Evolutionary conservation across 2,888 invertebrate species (phyloP).

Genomic region (Sesamia inferens): DNA sequence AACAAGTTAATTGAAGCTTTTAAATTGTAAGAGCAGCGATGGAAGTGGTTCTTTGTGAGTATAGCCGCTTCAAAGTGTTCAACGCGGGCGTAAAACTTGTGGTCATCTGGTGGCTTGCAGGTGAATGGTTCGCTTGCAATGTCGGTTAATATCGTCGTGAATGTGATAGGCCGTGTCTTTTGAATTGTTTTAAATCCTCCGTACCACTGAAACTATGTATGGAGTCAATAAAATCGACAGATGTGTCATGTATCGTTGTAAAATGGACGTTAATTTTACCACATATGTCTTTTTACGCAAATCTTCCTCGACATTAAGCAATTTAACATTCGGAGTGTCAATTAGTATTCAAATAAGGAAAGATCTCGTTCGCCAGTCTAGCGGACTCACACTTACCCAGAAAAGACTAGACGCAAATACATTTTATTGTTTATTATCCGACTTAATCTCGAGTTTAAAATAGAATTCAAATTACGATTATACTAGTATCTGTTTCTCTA

Average conservation of each 20-base stretch:
- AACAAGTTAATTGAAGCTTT: conserved; percentile 35
- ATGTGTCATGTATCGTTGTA: conserved; percentile 1
- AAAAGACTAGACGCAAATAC: conserved; percentile 2
- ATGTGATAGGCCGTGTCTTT: conserved; percentile 33
- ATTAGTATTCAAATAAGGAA: conserved; percentile 32
- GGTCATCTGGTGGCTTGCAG: conserved; percentile 50
- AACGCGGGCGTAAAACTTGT: conserved; percentile 37
- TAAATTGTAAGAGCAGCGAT: conserved; percentile 24
- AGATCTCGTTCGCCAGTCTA: background rate
- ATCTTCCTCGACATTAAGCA: background rate
- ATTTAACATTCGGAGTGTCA: conserved; percentile 7
- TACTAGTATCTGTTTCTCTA: conserved; percentile 14
- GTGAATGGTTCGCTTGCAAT: conserved; percentile 47
- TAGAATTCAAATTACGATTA: conserved; percentile 24
- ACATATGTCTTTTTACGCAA: background rate
- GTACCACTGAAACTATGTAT: conserved; percentile 18
- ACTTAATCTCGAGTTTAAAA: conserved; percentile 9
- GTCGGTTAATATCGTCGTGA: conserved; percentile 49
- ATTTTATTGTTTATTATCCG: conserved; percentile 16
- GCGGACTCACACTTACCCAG: conserved; percentile 5
- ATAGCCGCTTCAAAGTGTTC: background rate
- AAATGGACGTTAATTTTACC: conserved; percentile 13
- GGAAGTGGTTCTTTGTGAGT: conserved; percentile 26
- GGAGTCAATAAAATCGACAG: conserved; percentile 21
- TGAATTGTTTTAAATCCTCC: conserved; percentile 1